phyloP scores from a whole-genome alignment of 2,113 vertebrate genomes.

The Podilymbus podiceps region DNA sequence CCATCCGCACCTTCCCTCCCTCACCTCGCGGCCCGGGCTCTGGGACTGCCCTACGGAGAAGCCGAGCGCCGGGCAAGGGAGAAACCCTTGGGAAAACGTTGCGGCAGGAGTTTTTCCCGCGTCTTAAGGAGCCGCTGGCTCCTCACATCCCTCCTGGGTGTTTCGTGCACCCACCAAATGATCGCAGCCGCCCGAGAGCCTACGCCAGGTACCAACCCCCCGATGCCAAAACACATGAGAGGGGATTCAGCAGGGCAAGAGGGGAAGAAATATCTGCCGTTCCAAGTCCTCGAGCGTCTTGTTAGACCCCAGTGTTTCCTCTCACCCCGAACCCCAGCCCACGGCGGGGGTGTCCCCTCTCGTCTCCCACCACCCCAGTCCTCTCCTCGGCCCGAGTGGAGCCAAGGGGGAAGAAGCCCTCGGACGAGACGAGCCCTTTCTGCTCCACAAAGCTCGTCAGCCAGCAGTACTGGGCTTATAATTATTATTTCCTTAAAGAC shows the following conservation, averaged over 20 bases:
- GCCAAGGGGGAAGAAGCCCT: neutral
- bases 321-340: neutral
- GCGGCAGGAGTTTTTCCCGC: rapidly evolving
- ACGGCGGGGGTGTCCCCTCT: neutral
- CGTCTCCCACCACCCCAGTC: neutral
- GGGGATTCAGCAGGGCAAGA: neutral
- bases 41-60: rapidly evolving
- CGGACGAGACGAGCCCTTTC: neutral
- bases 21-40: neutral
- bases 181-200: neutral
- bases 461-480: neutral
- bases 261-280: neutral
- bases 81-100: neutral
- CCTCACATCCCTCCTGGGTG: neutral
- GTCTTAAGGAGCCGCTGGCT: rapidly evolving
- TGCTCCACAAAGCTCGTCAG: neutral
- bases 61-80: rapidly evolving
- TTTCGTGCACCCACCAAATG: neutral
- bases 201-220: rapidly evolving
- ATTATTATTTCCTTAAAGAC: constrained; percentile 63
- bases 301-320: neutral
- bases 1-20: neutral
- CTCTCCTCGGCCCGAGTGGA: neutral
- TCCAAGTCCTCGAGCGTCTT: neutral
- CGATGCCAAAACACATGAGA: rapidly evolving